Evolutionary conservation across 2,888 invertebrate genomes (phyloP).

Genomic region (Digitonthophagus gazella): DNA sequence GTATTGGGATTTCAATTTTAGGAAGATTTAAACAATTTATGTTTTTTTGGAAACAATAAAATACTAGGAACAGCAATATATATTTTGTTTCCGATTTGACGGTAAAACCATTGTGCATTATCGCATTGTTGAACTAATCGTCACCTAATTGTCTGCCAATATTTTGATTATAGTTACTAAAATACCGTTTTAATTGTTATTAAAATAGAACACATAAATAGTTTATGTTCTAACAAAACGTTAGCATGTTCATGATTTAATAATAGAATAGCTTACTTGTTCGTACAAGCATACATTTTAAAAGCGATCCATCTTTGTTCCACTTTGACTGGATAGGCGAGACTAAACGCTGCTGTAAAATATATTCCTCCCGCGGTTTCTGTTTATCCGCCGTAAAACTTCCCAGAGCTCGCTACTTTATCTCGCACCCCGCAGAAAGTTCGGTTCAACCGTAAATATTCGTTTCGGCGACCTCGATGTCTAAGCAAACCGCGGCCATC

Average conservation of each 20-base stretch:
- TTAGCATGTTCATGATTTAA: background rate
- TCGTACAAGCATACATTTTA: background rate
- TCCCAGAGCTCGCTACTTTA: background rate
- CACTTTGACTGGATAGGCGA: background rate
- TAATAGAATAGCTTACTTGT: background rate
- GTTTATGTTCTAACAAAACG: too few species aligned
- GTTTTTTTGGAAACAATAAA: too few species aligned
- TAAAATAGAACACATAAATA: too few species aligned
- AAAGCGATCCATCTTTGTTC: background rate
- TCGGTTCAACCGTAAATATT: background rate
- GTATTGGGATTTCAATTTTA: too few species aligned
- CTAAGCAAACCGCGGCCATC: background rate
- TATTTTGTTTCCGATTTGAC: too few species aligned
- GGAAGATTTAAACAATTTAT: too few species aligned
- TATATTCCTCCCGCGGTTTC: background rate
- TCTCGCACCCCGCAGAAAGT: background rate
- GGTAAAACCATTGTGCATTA: too few species aligned
- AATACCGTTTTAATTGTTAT: too few species aligned
- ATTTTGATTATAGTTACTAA: too few species aligned
- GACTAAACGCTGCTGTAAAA: background rate
- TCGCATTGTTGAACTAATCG: too few species aligned
- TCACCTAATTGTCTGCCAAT: too few species aligned
- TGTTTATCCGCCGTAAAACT: background rate
- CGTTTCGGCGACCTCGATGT: background rate
- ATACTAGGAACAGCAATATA: too few species aligned